These are phyloP conservation scores for Darevskia mixta DNA, from an alignment of 2,797 vertebrate species.

Conservation along the genomic window DNA sequence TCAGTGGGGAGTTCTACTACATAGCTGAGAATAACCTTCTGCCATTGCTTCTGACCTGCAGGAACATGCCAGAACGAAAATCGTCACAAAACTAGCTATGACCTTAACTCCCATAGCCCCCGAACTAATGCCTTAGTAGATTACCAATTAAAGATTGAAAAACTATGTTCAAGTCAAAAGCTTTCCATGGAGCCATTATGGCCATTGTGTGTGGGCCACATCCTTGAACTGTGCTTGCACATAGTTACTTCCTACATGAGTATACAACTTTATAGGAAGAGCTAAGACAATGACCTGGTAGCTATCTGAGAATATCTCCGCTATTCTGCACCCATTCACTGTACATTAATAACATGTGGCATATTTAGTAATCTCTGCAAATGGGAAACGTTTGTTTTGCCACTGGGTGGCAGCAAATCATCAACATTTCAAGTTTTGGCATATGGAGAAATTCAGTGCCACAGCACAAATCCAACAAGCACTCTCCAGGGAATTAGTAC, in stretches of 20 bases:
- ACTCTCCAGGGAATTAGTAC: neutral
- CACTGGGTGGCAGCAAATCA: conserved; percentile 26
- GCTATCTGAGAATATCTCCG: neutral
- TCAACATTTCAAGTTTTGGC: neutral
- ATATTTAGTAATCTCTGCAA: neutral
- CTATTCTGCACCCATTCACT: neutral
- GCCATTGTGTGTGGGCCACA: neutral
- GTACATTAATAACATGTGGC: neutral
- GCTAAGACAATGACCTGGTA: neutral
- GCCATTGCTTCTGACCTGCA: neutral
- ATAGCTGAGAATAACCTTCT: neutral
- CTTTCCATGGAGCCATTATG: neutral
- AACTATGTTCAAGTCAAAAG: neutral
- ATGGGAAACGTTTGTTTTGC: neutral
- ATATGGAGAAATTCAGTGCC: neutral
- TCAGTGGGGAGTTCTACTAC: neutral
- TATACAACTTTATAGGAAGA: neutral
- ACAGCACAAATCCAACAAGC: too few species aligned
- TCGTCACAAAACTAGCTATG: neutral
- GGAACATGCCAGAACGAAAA: neutral
- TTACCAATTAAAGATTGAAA: neutral
- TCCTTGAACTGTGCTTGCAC: neutral
- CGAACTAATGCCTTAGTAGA: neutral
- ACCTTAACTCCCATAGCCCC: neutral
- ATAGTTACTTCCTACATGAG: neutral